These are phyloP conservation scores for Drosophila tripunctata DNA, from an alignment of 2,888 invertebrate genomes.

Conservation along the genomic window DNA sequence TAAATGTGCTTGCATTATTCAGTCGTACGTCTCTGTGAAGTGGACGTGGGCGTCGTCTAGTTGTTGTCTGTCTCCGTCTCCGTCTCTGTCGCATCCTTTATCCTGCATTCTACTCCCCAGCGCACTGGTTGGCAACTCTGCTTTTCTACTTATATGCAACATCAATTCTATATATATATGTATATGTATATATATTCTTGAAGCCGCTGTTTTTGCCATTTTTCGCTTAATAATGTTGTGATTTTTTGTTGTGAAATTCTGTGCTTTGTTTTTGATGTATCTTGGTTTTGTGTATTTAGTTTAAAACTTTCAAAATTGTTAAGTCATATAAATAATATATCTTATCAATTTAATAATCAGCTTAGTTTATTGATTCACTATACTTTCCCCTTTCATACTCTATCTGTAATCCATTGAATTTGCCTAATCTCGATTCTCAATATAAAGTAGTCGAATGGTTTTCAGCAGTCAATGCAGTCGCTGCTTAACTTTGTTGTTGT, in stretches of 20 bases:
- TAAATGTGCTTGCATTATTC: conserved; percentile 68
- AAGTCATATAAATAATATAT: not conserved
- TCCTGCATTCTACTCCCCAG: conserved; percentile 7
- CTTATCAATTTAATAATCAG: not conserved
- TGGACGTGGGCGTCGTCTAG: conserved; percentile 57
- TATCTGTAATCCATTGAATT: not conserved
- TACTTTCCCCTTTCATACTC: not conserved
- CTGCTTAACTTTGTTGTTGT: conserved; percentile 13
- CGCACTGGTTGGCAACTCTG: conserved; percentile 65
- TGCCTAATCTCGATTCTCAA: conserved; percentile 2
- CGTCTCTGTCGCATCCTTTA: conserved; percentile 9
- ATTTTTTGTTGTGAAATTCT: conserved; percentile 35
- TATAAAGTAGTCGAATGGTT: conserved; percentile 11
- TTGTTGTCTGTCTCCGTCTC: conserved; percentile 36
- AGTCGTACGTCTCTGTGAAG: conserved; percentile 32
- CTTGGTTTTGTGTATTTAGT: conserved; percentile 50
- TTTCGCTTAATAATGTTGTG: conserved; percentile 14
- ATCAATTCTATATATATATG: no score
- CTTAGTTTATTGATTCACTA: not conserved
- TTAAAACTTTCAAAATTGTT: not conserved
- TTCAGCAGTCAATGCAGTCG: conserved; percentile 46
- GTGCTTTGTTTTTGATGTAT: conserved; percentile 45
- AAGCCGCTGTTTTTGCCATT: no score
- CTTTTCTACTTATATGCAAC: conserved; percentile 22
- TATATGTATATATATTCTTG: no score